Base-by-base conservation (phyloP, 2,113 vertebrate species). In the Calypte anna region DNA sequence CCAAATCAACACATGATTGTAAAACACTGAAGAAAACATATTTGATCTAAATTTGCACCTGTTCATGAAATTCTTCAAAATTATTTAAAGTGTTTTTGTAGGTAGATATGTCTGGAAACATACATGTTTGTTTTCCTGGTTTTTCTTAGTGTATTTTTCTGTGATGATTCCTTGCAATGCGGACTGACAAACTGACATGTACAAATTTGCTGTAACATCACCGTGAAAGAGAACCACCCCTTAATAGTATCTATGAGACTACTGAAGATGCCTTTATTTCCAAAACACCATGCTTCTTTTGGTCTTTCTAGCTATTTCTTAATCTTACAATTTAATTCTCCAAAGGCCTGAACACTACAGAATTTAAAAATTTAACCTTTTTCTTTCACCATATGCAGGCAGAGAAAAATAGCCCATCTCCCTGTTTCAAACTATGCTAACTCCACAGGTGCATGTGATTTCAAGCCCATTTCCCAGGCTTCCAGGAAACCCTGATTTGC, bases 1-100 rank as follows among this genome's bases (percentile, higher is more conserved):
- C 82, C 90, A 94, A 76, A 89, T 82, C 27, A 76, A 43, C 75
- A 95, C 58, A 91, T 74, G 36, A 85, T 76, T 91, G 82, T 66
- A 66, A 38, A 95, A 73, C 23, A 76, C 2, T 61, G 27, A 82
- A 80, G 57, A 86, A 95, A 93, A 86, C 31, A 87, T 51, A 66
- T 72, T 78, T 89, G 18, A 84, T 84, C 12, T 82, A 82, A 73
- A 89, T 63, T 51, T 85, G 44, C 20, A 87, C 75, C 33, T 84
- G 66, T 46, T 95, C 93, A 82, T 33, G 86, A 69, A 63, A 80
- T 16, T 31, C 7, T 51, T 83, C 48, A 55, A 58, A 63, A 70
- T 70, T 57, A 54, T 9, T 83, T 70, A 16, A 48, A 91, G 63
- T 57, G 61, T 50, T 55, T 85, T 66, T 38, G 67, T 14, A 58